These are phyloP conservation scores for Pelosia muscerda DNA, from an alignment of 2,888 invertebrate species.

Conservation along the genomic window DNA sequence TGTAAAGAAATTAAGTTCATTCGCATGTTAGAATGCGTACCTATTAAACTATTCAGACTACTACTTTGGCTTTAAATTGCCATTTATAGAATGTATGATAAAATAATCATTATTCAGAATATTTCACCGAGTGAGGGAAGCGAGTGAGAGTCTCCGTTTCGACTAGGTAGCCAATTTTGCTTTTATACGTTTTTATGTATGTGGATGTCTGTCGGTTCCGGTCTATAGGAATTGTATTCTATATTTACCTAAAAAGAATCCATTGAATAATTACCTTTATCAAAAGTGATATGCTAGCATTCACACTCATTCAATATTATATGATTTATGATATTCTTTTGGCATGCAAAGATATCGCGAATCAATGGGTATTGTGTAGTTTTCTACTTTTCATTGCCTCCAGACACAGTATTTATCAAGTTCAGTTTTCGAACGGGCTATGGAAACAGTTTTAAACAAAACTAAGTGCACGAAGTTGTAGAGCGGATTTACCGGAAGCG, in stretches of 20 bases:
- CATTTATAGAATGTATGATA: too few relatives aligned
- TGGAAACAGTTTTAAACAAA: slow-evolving; percentile 73
- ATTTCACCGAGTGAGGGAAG: too few relatives aligned
- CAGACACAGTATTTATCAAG: slow-evolving; percentile 40
- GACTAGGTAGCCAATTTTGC: too few relatives aligned
- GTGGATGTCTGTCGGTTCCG: too few relatives aligned
- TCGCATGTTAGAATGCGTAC: not conserved
- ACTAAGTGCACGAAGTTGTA: slow-evolving; percentile 82
- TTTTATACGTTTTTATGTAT: too few relatives aligned
- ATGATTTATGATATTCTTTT: slow-evolving; percentile 52
- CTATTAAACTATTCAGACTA: too few relatives aligned
- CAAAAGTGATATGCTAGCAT: slow-evolving; percentile 37
- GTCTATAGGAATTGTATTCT: too few relatives aligned
- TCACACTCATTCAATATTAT: slow-evolving; percentile 29
- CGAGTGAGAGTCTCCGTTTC: too few relatives aligned
- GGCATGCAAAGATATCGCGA: slow-evolving; percentile 42
- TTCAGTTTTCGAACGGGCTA: slow-evolving; percentile 53
- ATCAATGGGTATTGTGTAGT: slow-evolving; percentile 26
- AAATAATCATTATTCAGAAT: too few relatives aligned
- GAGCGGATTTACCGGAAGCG: slow-evolving; percentile 85
- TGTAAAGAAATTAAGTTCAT: too few relatives aligned
- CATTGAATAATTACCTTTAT: slow-evolving; percentile 41
- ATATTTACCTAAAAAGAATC: slow-evolving; percentile 21
- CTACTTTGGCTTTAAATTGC: too few relatives aligned
- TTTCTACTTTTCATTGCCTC: slow-evolving; percentile 33